These are phyloP conservation scores for Oscheius myriophilus DNA, from an alignment of 2,888 invertebrate genomes.

Conservation along the genomic window DNA sequence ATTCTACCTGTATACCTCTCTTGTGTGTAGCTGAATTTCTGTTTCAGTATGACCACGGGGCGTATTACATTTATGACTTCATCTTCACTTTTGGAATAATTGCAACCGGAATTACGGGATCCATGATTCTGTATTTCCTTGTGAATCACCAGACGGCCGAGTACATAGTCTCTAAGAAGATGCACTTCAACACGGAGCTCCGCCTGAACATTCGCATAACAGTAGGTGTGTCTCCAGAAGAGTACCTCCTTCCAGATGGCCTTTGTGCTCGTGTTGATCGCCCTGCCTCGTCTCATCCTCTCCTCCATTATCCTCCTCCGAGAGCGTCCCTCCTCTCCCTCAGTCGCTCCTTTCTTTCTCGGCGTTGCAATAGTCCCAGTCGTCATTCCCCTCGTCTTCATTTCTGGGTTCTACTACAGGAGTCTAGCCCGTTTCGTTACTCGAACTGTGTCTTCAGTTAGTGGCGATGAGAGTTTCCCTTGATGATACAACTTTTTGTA, in stretches of 20 bases:
- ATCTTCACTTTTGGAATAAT: neutral
- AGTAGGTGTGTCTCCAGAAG: neutral
- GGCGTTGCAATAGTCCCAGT: neutral
- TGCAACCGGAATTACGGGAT: neutral
- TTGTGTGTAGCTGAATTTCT: neutral
- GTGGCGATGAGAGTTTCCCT: too few relatives aligned
- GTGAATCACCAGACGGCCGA: neutral
- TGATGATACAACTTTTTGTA: too few relatives aligned
- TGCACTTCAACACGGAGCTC: slow-evolving; percentile 12
- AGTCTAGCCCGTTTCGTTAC: too few relatives aligned
- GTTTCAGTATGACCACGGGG: neutral
- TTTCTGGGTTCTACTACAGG: too few relatives aligned
- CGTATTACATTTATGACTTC: neutral
- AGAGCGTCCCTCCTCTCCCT: neutral
- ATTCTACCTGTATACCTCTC: too few relatives aligned
- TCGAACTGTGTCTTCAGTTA: too few relatives aligned
- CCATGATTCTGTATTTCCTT: neutral
- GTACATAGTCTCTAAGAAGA: slow-evolving; percentile 5
- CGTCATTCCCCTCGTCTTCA: neutral
- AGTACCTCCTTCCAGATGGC: neutral
- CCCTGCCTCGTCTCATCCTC: neutral
- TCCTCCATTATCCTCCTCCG: neutral
- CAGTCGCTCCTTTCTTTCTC: neutral
- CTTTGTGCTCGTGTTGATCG: neutral
- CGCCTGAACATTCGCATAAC: neutral